These are phyloP conservation scores for Watsonalla cultraria DNA, from an alignment of 2,888 invertebrate genomes.

Conservation along the genomic window DNA sequence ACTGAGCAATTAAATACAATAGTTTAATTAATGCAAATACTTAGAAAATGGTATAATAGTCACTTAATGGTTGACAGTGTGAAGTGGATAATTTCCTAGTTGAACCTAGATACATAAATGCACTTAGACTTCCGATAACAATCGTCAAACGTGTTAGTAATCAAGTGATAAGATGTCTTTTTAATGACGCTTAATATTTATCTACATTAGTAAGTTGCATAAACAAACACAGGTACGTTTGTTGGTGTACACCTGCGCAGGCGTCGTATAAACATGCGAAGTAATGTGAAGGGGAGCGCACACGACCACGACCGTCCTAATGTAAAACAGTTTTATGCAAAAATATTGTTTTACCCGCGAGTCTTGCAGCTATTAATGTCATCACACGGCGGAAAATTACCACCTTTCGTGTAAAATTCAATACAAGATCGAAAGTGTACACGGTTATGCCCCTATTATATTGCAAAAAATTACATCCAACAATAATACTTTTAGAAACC, in stretches of 20 bases:
- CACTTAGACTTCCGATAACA: conserved; percentile 10
- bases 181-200: conserved; percentile 12
- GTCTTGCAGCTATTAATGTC: conserved; percentile 62
- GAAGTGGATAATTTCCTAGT: conserved; percentile 5
- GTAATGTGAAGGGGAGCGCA: conserved; percentile 37
- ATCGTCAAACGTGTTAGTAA: conserved; percentile 19
- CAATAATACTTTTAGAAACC: conserved; percentile 44
- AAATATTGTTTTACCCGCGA: conserved; percentile 51
- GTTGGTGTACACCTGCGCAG: conserved; percentile 30
- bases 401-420: conserved; percentile 69
- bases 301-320: conserved; percentile 34
- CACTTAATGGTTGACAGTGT: conserved; percentile 4
- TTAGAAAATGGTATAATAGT: not conserved
- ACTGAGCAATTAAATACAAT: conserved; percentile 4
- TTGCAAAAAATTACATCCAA: conserved; percentile 45
- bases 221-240: conserved; percentile 5
- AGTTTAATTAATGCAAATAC: not conserved
- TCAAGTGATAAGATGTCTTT: conserved; percentile 17
- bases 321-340: conserved; percentile 56
- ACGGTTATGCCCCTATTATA: conserved; percentile 43
- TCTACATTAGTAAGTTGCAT: conserved; percentile 9
- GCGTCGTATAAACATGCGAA: conserved; percentile 46
- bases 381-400: conserved; percentile 70
- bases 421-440: conserved; percentile 62
- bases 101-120: conserved; percentile 10